phyloP scores from a whole-genome alignment of 2,888 invertebrate genomes.

The Mamestra brassicae region DNA sequence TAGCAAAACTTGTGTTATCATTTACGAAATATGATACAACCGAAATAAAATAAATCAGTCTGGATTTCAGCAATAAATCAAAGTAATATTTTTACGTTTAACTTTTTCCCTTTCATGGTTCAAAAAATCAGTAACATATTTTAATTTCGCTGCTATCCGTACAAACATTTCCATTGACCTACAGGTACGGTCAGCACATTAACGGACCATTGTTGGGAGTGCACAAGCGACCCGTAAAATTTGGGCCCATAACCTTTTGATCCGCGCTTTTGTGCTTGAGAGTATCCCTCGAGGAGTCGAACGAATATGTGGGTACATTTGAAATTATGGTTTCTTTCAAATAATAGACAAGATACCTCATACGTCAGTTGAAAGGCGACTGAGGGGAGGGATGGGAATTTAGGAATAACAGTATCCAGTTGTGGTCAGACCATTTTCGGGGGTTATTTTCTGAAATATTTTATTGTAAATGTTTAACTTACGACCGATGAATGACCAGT shows the following conservation, averaged over 20 bases:
- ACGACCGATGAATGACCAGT: too few species aligned
- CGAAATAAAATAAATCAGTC: background rate
- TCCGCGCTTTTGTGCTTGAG: conserved; percentile 51
- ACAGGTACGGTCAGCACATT: conserved; percentile 46
- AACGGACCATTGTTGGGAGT: conserved; percentile 51
- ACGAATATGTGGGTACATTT: conserved; percentile 25
- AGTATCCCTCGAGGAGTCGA: conserved; percentile 28
- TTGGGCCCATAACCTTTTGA: conserved; percentile 59
- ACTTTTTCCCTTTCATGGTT: background rate
- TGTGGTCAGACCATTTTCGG: background rate
- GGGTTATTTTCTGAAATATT: background rate
- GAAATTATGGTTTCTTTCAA: conserved; percentile 37
- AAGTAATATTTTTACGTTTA: background rate
- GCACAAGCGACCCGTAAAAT: conserved; percentile 63
- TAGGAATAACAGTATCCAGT: background rate
- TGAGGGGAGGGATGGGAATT: background rate
- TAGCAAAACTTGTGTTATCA: background rate
- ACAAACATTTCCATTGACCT: conserved; percentile 18
- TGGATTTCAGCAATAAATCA: background rate
- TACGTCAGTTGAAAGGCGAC: background rate
- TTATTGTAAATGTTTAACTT: background rate
- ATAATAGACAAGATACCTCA: background rate
- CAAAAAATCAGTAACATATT: background rate
- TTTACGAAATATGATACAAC: background rate
- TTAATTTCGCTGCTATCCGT: conserved; percentile 1